phyloP scores from a whole-genome alignment of 2,888 invertebrate genomes.

The Chymomyza procnemis region DNA sequence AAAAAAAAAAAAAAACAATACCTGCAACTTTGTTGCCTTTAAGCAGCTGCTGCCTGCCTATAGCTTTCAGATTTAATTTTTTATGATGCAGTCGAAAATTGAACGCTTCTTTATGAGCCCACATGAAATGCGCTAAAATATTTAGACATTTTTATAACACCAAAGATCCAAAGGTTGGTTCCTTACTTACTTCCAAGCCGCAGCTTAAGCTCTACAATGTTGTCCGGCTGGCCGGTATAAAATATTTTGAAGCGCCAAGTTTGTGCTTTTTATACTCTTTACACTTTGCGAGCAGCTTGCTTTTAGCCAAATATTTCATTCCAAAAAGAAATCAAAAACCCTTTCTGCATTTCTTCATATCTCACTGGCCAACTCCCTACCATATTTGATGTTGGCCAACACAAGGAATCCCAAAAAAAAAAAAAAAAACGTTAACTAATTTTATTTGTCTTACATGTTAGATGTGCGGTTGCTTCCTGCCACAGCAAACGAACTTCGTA shows the following conservation, averaged over 20 bases:
- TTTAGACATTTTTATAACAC: slow-evolving; percentile 27
- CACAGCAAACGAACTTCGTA: no score
- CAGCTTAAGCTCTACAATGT: neutral
- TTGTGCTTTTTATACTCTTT: neutral
- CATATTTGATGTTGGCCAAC: slow-evolving; percentile 1
- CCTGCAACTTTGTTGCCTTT: slow-evolving; percentile 10
- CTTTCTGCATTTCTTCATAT: no score
- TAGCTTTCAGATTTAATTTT: neutral
- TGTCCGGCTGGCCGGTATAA: neutral
- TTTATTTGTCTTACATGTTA: slow-evolving; percentile 38
- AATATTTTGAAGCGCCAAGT: neutral
- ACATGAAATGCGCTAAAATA: slow-evolving; percentile 21
- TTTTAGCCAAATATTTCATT: no score
- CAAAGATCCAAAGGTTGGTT: neutral
- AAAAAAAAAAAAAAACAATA: neutral
- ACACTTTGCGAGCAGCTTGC: neutral
- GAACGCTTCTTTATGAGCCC: neutral
- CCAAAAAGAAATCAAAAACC: no score
- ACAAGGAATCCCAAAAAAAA: neutral
- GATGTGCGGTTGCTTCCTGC: slow-evolving; percentile 18
- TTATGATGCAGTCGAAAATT: neutral
- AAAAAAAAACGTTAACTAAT: slow-evolving; percentile 34
- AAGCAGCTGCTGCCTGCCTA: neutral
- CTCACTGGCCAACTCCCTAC: no score
- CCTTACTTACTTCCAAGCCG: neutral